Base-by-base conservation (phyloP, 2,888 invertebrate genomes). In the Melipona beecheii region DNA sequence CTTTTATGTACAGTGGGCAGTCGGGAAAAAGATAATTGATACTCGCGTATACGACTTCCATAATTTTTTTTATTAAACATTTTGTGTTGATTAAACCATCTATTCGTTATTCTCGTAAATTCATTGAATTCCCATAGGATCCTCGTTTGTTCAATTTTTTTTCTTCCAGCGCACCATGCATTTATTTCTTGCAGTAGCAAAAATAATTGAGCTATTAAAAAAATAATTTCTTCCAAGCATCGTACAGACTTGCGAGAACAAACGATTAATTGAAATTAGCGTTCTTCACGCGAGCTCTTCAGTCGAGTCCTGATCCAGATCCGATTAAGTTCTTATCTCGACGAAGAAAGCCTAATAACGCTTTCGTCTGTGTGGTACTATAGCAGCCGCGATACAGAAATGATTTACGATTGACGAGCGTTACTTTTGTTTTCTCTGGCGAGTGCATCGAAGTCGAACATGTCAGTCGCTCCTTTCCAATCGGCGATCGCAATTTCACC, bases 401-500 rank as follows among this genome's bases (percentile, higher is more conserved):
- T 36, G 65, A 58, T 72, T 66, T 27, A 68, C 52, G n/a, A 81
- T 60, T 58, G 50, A 50, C 62, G 19, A 82, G 58, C 52, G n/a
- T 74, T 62, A 58, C 74, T 74, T 79, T 79, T 43, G 27, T 27
- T 11, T 82, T 60, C 62, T 56, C 31, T 21, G 27, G n/a, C 52
- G 50, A 50, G 58, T 36, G 50, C 65, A 82, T 65, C 79, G 43
- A 17, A 74, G 79, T 74, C 27, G 56, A 74, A 79, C 70, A 15
- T 76, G 69, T 73, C 69, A 70, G 52, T 31, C 49, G 52, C 21
- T 27, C 50, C 24, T 77, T 71, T 50, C 70, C 71, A 73, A 78
- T 76, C 56, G 21, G 19, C 50, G 50, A 73, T 43, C 69, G 56
- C 74, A 79, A 79, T 82, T 81, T 82, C 81, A 70, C 74, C 79